Base-by-base conservation (phyloP, 2,888 invertebrate genomes). In the Taenaris catops region DNA sequence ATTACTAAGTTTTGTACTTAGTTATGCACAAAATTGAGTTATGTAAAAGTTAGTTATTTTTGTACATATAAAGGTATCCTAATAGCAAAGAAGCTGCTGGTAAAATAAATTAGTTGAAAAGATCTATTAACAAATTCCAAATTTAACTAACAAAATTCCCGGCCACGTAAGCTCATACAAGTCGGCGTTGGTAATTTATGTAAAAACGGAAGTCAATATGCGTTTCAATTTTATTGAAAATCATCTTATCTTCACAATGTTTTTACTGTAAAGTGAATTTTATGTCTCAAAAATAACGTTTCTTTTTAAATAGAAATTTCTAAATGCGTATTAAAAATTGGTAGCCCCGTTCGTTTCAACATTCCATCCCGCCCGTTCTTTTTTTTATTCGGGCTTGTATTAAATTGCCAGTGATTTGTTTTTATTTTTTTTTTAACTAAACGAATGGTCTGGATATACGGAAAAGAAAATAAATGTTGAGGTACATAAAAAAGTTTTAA, bases 321-420 rank as follows among this genome's bases (percentile, higher is more conserved):
- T 21, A 32, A 50, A 51, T 61, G 71, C 67, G 73, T 81, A 79
- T 75, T 70, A 57, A 53, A 67, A 63, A 68, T 69, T 75, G 78
- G 83, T 78, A 81, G 81, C 79, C 49, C 55, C 56, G 53, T 67
- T 66, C 60, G 51, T 71, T 75, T 71, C 78, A 67, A 81, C 76
- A 84, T 83, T 84, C 83, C 79, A 53, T 39, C 45, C 51, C 53
- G 52, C 46, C 51, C 63, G 68, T 72, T 75, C 69, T 64, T 62
- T 75, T 81, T 79, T 78, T 72, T 74, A 75, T 67, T 69, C 61
- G 58, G 68, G 66, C 65, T 64, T 58, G 73, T 76, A 73, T 72
- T 72, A 73, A 80, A 75, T 75, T 72, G 74, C 73, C 58, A 54
- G 66, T 48, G 64, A 67, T 74, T 72, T 72, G 63, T 70, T 72